Evolutionary conservation across 2,113 vertebrate genomes (phyloP).

Genomic region (Thoracochromis brauschi): DNA sequence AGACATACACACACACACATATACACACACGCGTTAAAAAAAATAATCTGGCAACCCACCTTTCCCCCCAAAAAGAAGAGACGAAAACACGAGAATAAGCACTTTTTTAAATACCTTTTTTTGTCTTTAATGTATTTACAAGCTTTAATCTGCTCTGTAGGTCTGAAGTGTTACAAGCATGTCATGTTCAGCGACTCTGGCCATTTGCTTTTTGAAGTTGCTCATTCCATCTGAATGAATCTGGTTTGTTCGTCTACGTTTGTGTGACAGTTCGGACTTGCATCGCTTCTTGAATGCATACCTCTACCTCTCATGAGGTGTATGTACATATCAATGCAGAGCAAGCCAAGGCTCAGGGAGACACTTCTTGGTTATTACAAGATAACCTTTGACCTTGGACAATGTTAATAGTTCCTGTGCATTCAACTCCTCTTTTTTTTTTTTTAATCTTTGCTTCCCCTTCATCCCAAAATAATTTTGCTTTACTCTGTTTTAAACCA

Average conservation of each 20-base stretch:
- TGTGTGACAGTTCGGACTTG: conserved; percentile 43
- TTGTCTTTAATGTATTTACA: conserved; percentile 97
- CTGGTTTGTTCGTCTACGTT: conserved; percentile 42
- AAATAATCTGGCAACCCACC: background rate
- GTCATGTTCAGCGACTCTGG: conserved; percentile 62
- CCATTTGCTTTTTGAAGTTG: conserved; percentile 69
- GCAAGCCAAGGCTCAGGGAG: conserved; percentile 81
- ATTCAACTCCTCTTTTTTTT: background rate
- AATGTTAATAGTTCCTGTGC: conserved; percentile 36
- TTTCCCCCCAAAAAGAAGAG: background rate
- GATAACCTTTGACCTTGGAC: conserved; percentile 56
- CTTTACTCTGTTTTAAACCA: conserved; percentile 72
- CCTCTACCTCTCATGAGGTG: conserved; percentile 66
- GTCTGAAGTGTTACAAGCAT: conserved; percentile 86
- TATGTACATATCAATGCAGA: conserved; percentile 74
- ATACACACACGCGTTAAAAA: accelerated
- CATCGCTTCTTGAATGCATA: conserved; percentile 61
- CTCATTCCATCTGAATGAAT: conserved; percentile 54
- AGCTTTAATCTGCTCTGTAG: conserved; percentile 90
- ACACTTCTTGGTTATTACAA: conserved; percentile 52
- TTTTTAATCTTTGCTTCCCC: conserved; percentile 33
- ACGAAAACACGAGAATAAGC: conserved; percentile 31
- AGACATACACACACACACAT: background rate
- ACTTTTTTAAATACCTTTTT: conserved; percentile 82
- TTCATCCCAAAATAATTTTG: conserved; percentile 71